Evolutionary conservation across 1,140 invertebrate species (phyloP).

Genomic region (Habropoda laboriosa): DNA sequence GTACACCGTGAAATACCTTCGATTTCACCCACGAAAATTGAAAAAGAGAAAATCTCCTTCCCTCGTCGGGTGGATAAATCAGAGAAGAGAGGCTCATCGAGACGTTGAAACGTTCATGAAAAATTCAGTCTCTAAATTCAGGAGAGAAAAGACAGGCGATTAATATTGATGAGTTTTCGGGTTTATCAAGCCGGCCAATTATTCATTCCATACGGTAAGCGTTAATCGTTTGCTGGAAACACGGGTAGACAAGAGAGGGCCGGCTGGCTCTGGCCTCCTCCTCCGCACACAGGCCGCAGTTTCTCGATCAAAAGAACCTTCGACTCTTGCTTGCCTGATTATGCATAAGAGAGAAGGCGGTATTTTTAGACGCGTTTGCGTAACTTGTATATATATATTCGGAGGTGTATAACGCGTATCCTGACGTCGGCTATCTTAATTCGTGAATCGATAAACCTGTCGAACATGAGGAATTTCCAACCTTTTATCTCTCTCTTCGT

Average conservation of each 20-base stretch:
- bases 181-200: constrained; percentile 33
- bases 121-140: constrained; percentile 20
- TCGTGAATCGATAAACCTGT: neutral
- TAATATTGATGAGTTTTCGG: constrained; percentile 47
- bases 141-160: constrained; percentile 6
- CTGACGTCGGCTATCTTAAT: neutral
- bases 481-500: no score
- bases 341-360: no score
- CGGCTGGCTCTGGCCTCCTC: no score
- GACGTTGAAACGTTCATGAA: constrained; percentile 15
- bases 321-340: constrained; percentile 11
- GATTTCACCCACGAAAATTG: neutral
- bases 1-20: neutral
- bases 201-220: constrained; percentile 34
- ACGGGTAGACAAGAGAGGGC: neutral
- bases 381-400: constrained; percentile 18
- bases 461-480: no score
- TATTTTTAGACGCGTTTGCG: constrained; percentile 26
- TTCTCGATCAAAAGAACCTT: constrained; percentile 26
- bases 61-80: neutral
- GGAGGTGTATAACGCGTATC: no score
- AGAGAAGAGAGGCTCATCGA: neutral
- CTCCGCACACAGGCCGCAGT: no score
- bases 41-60: neutral
- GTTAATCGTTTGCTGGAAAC: constrained; percentile 34